Base-by-base conservation (phyloP, 2,797 vertebrate species). In the Syndactyla subalaris region DNA sequence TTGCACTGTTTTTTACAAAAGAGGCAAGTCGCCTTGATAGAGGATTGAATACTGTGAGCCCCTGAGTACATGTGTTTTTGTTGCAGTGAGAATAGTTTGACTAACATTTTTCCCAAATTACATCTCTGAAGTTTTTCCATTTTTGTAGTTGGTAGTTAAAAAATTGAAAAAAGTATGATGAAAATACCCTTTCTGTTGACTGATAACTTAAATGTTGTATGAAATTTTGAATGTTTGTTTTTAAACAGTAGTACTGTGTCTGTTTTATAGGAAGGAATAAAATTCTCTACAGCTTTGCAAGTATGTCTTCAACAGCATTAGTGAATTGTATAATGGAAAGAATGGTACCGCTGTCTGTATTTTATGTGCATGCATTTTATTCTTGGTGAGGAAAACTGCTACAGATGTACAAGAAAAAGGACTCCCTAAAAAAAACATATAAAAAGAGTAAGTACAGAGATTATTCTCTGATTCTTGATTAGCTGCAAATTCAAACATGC, bases 401-500 rank as follows among this genome's bases (percentile, higher is more conserved):
- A 45, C 10, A 77, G 17, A 39, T 36, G 16, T 30, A 55, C 5
- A 57, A 71, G 58, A 48, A 89, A 89, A 68, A 57, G 7, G 5
- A 36, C 1, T 0, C 0, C 6, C 9, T 52, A 22, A 63, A 86
- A 75, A 75, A 82, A 72, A 4, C 2, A 20, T 15, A 24, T 14
- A 11, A 71, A 74, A 86, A 52, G 15, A 68, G 7, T 7, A 63
- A 80, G 9, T 71, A 36, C 9, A 63, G 17, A 71, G 24, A 78
- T 32, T 58, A 43, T 11, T n/a, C 54, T 88, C 46, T 12, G 49
- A 59, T 63, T 78, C 16, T 36, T 45, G 7, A 54, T 68, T 55
- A 14, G 5, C 34, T 24, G 22, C 2, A 58, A 54, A 38, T 89
- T 62, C 23, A 49, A 76, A 75, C 4, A 78, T 30, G 2, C n/a